A percentile compares a stretch with the other conserved stretches of the same genome.
phyloP scores from a whole-genome alignment of 2,888 invertebrate species.

The Ametastegia equiseti region DNA sequence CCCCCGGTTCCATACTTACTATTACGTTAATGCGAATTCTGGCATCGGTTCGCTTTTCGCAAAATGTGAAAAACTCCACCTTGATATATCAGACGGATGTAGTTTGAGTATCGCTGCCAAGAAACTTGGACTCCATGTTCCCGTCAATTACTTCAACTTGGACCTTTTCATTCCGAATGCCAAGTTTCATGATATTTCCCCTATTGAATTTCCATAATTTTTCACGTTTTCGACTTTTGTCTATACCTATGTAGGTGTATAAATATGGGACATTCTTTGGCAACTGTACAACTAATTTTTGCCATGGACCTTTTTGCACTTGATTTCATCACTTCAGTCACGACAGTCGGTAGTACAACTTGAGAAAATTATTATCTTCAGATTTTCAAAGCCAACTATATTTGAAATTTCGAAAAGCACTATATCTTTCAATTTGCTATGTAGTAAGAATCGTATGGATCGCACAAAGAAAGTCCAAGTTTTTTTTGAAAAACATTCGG shows the following conservation, averaged over 20 bases:
- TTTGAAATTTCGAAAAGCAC: too few species aligned
- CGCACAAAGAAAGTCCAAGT: too few species aligned
- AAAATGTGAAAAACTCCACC: neutral
- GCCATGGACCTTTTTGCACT: too few species aligned
- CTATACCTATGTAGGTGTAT: neutral
- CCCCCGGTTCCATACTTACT: neutral
- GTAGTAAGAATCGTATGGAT: too few species aligned
- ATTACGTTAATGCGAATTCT: conserved; percentile 14
- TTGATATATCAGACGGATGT: neutral
- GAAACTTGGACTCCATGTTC: neutral
- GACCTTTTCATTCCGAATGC: neutral
- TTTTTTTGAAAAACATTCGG: too few species aligned
- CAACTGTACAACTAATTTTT: too few species aligned
- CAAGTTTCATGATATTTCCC: neutral
- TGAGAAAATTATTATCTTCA: too few species aligned
- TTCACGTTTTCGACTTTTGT: neutral
- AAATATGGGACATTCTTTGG: too few species aligned
- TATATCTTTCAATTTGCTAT: too few species aligned
- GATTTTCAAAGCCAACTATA: too few species aligned
- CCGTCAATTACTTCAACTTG: neutral
- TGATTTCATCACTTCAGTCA: too few species aligned
- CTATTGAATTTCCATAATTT: neutral
- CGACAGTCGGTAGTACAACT: too few species aligned
- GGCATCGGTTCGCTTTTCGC: neutral
- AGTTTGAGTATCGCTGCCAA: neutral